phyloP scores from a whole-genome alignment of 2,888 invertebrate genomes.

The Drosophila peninsularis region DNA sequence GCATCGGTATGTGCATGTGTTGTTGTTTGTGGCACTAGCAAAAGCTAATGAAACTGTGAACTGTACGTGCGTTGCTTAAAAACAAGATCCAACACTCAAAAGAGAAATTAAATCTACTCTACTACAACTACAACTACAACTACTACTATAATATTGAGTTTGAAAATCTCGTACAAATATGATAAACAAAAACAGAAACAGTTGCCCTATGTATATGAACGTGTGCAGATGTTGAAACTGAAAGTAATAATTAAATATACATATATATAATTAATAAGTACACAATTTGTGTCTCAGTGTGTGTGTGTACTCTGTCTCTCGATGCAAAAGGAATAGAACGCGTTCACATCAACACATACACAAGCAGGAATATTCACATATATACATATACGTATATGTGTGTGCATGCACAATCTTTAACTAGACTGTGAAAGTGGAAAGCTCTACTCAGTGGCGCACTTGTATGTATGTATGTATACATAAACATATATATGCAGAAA shows the following conservation, averaged over 20 bases:
- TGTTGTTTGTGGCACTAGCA: conserved; percentile 54
- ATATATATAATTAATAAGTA: conserved; percentile 19
- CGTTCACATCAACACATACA: conserved; percentile 27
- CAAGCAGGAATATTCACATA: conserved; percentile 12
- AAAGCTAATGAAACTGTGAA: conserved; percentile 67
- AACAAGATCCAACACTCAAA: conserved; percentile 47
- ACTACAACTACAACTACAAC: conserved; percentile 5
- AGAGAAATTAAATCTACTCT: conserved; percentile 49
- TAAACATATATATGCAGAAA: conserved; percentile 25
- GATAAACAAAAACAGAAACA: conserved; percentile 42
- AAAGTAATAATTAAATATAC: conserved; percentile 48
- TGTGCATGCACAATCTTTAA: conserved; percentile 42
- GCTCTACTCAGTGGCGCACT: conserved; percentile 44
- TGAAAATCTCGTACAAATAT: conserved; percentile 38
- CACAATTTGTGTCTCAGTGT: conserved; percentile 3
- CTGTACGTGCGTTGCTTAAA: conserved; percentile 63
- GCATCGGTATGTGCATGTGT: conserved; percentile 54
- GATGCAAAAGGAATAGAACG: conserved; percentile 53
- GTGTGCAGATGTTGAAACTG: conserved; percentile 61
- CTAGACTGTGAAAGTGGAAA: conserved; percentile 61
- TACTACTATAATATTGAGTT: conserved; percentile 23
- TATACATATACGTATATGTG: conserved; percentile 8
- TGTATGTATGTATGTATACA: conserved; percentile 26
- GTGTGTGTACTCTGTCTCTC: conserved; percentile 19
- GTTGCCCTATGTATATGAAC: conserved; percentile 35